Percentiles rank a stretch among this genome's conserved stretches.
Conservation (phyloP, 2,888 invertebrate genomes). For the Epinotia bilunana region DNA sequence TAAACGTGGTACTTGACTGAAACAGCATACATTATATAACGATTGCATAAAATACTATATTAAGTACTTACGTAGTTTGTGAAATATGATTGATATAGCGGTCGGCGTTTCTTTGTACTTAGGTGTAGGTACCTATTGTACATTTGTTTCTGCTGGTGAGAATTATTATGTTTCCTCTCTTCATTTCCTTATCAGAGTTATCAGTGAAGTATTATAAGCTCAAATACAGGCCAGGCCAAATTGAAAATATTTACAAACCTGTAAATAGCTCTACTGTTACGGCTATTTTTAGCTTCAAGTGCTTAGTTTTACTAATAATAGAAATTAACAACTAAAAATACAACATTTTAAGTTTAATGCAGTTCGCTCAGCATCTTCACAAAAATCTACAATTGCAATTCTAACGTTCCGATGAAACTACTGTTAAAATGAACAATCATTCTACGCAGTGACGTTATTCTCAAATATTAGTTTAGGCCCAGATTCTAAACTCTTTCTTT, state of each 20-base stretch:
- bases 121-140: too few species aligned
- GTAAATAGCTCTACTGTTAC: neutral
- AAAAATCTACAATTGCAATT: neutral
- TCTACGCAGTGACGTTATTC: neutral
- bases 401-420: neutral
- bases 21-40: too few species aligned
- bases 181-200: constrained; percentile 16
- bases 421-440: neutral
- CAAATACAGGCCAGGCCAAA: too few species aligned
- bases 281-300: neutral
- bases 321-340: neutral
- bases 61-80: neutral
- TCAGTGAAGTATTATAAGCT: constrained; percentile 17
- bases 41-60: too few species aligned
- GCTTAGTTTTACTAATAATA: constrained; percentile 1
- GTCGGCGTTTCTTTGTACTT: too few species aligned
- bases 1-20: too few species aligned
- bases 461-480: neutral
- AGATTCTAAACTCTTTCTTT: neutral
- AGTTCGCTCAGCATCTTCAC: neutral
- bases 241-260: neutral
- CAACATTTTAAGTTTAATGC: neutral
- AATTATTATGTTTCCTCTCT: neutral
- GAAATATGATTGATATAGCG: too few species aligned
- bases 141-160: neutral